A percentile compares a stretch with the other conserved stretches of the same genome.
phyloP scores from a whole-genome alignment of 1,140 invertebrate genomes.

The Ptiloglossa arizonensis region DNA sequence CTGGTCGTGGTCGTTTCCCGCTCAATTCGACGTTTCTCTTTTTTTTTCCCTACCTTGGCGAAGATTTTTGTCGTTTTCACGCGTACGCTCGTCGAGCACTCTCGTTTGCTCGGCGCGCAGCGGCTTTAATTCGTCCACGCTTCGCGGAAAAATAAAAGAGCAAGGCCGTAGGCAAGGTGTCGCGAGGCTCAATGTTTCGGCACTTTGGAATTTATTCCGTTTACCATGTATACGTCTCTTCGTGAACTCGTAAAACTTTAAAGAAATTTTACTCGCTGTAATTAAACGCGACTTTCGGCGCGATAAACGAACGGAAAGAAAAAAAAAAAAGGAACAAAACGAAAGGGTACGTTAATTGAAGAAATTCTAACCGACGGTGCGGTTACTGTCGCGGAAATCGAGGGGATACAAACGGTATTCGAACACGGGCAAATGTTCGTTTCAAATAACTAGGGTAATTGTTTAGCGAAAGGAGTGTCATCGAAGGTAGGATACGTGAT shows the following conservation, averaged over 20 bases:
- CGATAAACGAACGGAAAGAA: no score
- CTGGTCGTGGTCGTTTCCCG: not conserved
- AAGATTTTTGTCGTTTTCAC: slow-evolving; percentile 6
- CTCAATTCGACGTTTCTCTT: not conserved
- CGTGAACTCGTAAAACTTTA: not conserved
- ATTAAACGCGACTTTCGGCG: no score
- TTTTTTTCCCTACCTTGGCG: not conserved
- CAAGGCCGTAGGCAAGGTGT: not conserved
- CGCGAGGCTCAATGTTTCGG: not conserved
- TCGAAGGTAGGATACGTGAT: no score
- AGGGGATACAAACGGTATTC: no score
- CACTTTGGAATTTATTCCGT: not conserved
- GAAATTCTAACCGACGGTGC: no score
- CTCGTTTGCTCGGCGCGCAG: not conserved
- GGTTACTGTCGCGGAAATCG: no score
- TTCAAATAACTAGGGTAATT: no score
- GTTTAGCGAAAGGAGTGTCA: not conserved
- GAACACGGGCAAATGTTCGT: no score
- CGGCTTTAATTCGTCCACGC: slow-evolving; percentile 3
- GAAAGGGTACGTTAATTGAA: no score
- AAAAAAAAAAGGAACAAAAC: no score
- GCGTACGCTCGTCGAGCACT: not conserved
- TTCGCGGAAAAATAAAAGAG: not conserved
- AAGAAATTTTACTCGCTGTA: not conserved
- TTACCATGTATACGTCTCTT: not conserved